A percentile compares a stretch with the other conserved stretches of the same genome.
These are phyloP conservation scores for Cercocebus atys DNA, from an alignment of 2,113 vertebrate species.

Conservation along the genomic window DNA sequence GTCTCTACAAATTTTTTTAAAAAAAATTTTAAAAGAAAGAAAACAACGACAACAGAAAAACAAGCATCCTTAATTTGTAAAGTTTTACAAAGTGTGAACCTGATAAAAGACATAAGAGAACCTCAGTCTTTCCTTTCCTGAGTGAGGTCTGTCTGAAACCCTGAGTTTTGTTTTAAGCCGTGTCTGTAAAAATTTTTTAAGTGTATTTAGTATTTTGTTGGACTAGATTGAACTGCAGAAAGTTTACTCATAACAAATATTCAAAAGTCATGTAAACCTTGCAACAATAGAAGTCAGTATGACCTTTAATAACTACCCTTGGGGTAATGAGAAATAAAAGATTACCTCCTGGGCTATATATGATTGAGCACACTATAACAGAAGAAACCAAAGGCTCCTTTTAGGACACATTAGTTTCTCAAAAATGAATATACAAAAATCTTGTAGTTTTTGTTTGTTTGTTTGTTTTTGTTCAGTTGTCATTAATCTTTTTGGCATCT, in stretches of 20 bases:
- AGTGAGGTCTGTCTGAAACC: background rate
- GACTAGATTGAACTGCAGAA: conserved; percentile 42
- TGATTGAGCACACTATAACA: conserved; percentile 41
- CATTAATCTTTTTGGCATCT: conserved; percentile 52
- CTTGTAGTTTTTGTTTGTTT: background rate
- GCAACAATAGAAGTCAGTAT: conserved; percentile 59
- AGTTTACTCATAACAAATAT: conserved; percentile 54
- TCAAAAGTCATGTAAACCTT: conserved; percentile 59
- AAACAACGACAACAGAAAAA: background rate
- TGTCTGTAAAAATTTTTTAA: background rate
- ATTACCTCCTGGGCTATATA: conserved; percentile 8
- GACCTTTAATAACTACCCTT: conserved; percentile 58
- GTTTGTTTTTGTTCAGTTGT: background rate
- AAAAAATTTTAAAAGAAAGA: too few relatives aligned
- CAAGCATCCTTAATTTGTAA: background rate
- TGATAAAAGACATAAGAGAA: background rate
- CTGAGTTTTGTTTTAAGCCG: conserved; percentile 58
- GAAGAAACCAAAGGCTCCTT: conserved; percentile 42
- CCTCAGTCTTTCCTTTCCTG: background rate
- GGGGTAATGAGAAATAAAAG: conserved; percentile 49
- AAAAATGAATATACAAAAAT: conserved; percentile 40
- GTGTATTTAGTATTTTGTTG: conserved; percentile 53
- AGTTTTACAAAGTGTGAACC: conserved; percentile 52
- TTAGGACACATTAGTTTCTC: conserved; percentile 51
- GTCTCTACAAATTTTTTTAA: too few relatives aligned